These are phyloP conservation scores for Tachysurus fulvidraco DNA, from an alignment of 2,113 vertebrate genomes.

Conservation along the genomic window DNA sequence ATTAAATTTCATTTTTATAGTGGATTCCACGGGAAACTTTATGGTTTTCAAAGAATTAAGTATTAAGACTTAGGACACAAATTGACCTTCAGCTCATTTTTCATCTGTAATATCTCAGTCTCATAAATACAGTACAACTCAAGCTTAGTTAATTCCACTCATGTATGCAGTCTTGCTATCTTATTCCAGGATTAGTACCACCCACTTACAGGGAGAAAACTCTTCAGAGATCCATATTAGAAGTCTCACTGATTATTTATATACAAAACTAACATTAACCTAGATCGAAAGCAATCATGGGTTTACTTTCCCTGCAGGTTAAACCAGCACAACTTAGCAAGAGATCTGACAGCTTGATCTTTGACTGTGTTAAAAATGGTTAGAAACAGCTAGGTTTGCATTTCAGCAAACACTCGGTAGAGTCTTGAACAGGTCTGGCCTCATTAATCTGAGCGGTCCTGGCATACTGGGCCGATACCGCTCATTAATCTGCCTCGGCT, in stretches of 20 bases:
- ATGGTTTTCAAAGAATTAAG: background rate
- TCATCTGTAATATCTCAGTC: background rate
- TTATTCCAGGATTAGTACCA: background rate
- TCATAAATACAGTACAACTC: background rate
- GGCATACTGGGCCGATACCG: conserved; percentile 58
- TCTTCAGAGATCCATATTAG: background rate
- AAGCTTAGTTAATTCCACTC: background rate
- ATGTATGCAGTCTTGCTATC: background rate
- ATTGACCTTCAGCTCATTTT: background rate
- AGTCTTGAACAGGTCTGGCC: conserved; percentile 65
- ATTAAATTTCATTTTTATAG: background rate
- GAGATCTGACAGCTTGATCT: conserved; percentile 6
- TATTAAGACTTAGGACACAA: background rate
- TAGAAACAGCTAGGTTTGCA: conserved; percentile 42
- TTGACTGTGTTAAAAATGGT: conserved; percentile 17
- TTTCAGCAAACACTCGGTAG: conserved; percentile 60
- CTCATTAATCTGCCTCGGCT: conserved; percentile 71
- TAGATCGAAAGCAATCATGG: background rate
- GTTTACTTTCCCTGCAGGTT: background rate
- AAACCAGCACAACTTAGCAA: background rate
- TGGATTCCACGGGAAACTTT: background rate
- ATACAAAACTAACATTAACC: background rate
- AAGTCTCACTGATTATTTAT: background rate
- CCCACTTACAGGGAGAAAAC: background rate
- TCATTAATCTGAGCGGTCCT: conserved; percentile 70